Percentiles rank a stretch among this genome's conserved stretches.
Evolutionary conservation across 2,113 vertebrate species (phyloP).

Genomic region (Lepus timidus): DNA sequence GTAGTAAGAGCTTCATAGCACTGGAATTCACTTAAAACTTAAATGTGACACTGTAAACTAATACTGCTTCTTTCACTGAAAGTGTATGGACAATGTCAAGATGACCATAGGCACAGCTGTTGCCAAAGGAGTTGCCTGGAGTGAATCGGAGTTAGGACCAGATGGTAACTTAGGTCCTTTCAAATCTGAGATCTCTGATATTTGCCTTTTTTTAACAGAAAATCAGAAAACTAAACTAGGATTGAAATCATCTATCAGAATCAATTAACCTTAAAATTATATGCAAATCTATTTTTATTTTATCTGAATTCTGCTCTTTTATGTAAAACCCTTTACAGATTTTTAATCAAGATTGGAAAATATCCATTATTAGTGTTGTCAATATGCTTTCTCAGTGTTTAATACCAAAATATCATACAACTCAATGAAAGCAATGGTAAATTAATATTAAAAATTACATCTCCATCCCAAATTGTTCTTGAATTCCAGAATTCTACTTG

Average conservation of each 20-base stretch:
- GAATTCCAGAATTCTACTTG: not conserved
- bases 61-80: not conserved
- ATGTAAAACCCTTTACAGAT: conserved; percentile 73
- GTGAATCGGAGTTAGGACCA: not conserved
- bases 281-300: conserved; percentile 64
- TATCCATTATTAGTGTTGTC: conserved; percentile 57
- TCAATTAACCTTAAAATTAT: conserved; percentile 49
- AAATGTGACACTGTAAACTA: not conserved
- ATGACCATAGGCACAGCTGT: not conserved
- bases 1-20: not conserved
- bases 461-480: not conserved
- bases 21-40: not conserved
- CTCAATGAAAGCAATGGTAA: conserved; percentile 61
- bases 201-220: conserved; percentile 23
- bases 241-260: not conserved
- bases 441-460: conserved; percentile 50
- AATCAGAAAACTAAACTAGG: conserved; percentile 1
- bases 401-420: conserved; percentile 56
- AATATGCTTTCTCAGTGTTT: conserved; percentile 70
- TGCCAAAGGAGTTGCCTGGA: not conserved
- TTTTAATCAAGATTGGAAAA: conserved; percentile 72
- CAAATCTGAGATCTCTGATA: not conserved
- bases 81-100: not conserved
- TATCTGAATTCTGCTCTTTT: conserved; percentile 71
- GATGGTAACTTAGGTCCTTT: not conserved